A percentile compares a stretch with the other conserved stretches of the same genome.
Conservation (phyloP, 2,113 vertebrate genomes). For the Alectura lathami region DNA sequence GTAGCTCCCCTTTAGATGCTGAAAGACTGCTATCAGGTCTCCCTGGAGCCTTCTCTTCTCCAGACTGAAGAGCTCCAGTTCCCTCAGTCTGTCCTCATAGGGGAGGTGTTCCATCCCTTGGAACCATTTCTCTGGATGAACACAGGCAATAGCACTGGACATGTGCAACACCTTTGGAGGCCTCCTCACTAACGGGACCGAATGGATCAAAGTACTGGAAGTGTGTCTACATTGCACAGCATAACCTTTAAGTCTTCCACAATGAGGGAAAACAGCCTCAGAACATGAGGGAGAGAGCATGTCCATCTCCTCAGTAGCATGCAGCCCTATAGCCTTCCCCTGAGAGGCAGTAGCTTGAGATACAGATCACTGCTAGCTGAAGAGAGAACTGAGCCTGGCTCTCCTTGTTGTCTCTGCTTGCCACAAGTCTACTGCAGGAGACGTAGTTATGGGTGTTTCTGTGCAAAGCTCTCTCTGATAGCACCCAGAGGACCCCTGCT, state of each 20-base stretch:
- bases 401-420: neutral
- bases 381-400: neutral
- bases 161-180: neutral
- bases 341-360: slow-evolving; percentile 5
- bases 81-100: too few species aligned
- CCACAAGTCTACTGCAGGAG: neutral
- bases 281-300: neutral
- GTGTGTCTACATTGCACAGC: neutral
- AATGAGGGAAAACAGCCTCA: neutral
- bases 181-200: neutral
- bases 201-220: neutral
- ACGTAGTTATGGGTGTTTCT: neutral
- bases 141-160: neutral
- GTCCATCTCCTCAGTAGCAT: neutral
- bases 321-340: slow-evolving; percentile 45
- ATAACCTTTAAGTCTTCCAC: neutral
- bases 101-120: too few species aligned
- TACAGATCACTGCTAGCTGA: neutral
- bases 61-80: too few species aligned
- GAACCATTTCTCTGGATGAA: neutral
- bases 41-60: too few species aligned
- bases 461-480: neutral
- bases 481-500: neutral
- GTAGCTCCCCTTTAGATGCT: too few species aligned
- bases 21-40: too few species aligned